phyloP scores from a whole-genome alignment of 2,113 vertebrate species.

The Drymodes brunneopygia region DNA sequence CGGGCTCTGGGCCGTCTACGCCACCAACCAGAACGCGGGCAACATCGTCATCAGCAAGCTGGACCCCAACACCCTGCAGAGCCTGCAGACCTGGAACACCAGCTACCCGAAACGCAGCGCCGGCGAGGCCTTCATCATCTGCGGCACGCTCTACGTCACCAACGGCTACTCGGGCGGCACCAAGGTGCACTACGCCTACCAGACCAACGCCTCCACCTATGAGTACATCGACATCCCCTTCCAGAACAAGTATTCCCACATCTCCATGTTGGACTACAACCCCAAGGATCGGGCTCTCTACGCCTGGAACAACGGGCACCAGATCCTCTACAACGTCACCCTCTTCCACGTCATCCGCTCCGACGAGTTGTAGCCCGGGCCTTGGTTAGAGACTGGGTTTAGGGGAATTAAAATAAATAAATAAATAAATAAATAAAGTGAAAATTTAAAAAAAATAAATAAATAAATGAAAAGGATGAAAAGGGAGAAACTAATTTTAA shows the following conservation, averaged over 20 bases:
- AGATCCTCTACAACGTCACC: conserved; percentile 96
- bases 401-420: too few relatives aligned
- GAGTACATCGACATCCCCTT: conserved; percentile 98
- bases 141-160: conserved; percentile 95
- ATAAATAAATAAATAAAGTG: background rate
- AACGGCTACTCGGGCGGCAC: conserved; percentile 95
- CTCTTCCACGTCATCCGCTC: conserved; percentile 96
- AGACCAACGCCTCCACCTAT: conserved; percentile 96
- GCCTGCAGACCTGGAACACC: conserved; percentile 92
- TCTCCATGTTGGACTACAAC: conserved; percentile 99
- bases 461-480: background rate
- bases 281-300: conserved; percentile 95
- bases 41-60: conserved; percentile 97
- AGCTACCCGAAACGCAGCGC: conserved; percentile 97
- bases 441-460: background rate
- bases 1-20: conserved; percentile 95
- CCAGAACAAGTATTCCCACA: conserved; percentile 96
- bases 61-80: conserved; percentile 90
- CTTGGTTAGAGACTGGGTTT: background rate
- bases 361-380: conserved; percentile 84
- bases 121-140: conserved; percentile 98
- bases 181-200: conserved; percentile 97
- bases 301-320: conserved; percentile 98
- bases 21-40: conserved; percentile 97
- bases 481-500: background rate